These are phyloP conservation scores for Drosophila ezoana DNA, from an alignment of 2,888 invertebrate species.

Conservation along the genomic window DNA sequence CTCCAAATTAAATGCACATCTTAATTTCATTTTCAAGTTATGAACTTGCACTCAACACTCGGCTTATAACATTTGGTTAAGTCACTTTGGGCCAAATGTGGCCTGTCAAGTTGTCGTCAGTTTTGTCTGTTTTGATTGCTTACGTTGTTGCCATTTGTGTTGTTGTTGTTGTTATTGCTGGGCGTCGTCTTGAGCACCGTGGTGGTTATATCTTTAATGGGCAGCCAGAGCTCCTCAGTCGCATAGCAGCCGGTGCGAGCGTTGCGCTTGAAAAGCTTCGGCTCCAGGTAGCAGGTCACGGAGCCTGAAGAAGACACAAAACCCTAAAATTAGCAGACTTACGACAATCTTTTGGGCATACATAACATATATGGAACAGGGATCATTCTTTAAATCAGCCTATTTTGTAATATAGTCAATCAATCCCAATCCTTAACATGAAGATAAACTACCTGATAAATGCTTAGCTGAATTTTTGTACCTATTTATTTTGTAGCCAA, in stretches of 20 bases:
- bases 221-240: slow-evolving; percentile 84
- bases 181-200: slow-evolving; percentile 74
- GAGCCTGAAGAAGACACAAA: slow-evolving; percentile 71
- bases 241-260: slow-evolving; percentile 76
- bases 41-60: slow-evolving; percentile 29
- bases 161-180: slow-evolving; percentile 59
- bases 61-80: slow-evolving; percentile 35
- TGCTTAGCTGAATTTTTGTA: too few species aligned
- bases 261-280: slow-evolving; percentile 83
- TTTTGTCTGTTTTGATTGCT: slow-evolving; percentile 50
- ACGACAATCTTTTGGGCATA: too few species aligned
- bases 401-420: too few species aligned
- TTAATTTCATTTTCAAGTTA: slow-evolving; percentile 41
- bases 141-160: slow-evolving; percentile 60
- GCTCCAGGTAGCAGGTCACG: slow-evolving; percentile 85
- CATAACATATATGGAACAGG: too few species aligned
- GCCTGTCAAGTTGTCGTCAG: slow-evolving; percentile 19
- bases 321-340: not conserved
- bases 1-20: slow-evolving; percentile 36
- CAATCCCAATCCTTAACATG: not conserved
- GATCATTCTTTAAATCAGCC: too few species aligned
- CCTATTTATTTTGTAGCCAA: too few species aligned
- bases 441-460: not conserved
- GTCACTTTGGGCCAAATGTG: slow-evolving; percentile 45
- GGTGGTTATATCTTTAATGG: slow-evolving; percentile 84